A percentile compares a stretch with the other conserved stretches of the same genome.
Evolutionary conservation across 1,140 invertebrate genomes (phyloP).

Genomic region (Drosophila nikananu): DNA sequence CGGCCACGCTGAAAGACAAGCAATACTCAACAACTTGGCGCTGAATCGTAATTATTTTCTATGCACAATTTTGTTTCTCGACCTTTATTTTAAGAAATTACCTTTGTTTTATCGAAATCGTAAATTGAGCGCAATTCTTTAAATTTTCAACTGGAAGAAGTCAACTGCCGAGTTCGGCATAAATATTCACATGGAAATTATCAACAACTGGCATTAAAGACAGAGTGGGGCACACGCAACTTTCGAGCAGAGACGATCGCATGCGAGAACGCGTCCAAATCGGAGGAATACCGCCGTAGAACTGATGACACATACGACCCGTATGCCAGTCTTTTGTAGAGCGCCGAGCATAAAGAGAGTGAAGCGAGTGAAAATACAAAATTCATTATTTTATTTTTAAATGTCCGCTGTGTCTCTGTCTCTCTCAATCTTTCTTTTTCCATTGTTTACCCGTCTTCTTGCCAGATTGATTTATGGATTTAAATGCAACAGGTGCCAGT

Average conservation of each 20-base stretch:
- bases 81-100: conserved; percentile 38
- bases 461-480: conserved; percentile 73
- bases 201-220: conserved; percentile 66
- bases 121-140: neutral
- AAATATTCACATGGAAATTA: conserved; percentile 38
- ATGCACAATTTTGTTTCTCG: conserved; percentile 23
- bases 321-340: conserved; percentile 64
- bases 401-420: conserved; percentile 38
- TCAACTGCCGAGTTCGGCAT: conserved; percentile 61
- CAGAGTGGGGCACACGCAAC: conserved; percentile 3
- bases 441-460: conserved; percentile 34
- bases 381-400: conserved; percentile 72
- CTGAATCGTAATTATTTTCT: conserved; percentile 30
- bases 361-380: conserved; percentile 42
- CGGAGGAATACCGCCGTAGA: conserved; percentile 61
- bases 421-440: conserved; percentile 29
- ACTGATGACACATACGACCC: conserved; percentile 60
- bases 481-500: conserved; percentile 63
- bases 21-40: conserved; percentile 27
- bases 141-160: conserved; percentile 5
- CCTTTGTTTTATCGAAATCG: conserved; percentile 25
- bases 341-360: conserved; percentile 51
- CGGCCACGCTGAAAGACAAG: conserved; percentile 39
- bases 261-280: conserved; percentile 43
- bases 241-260: conserved; percentile 51